Evolutionary conservation across 2,797 vertebrate genomes (phyloP), one percentile per base, ranked within the genome.

Genomic region (Thaleichthys pacificus): DNA sequence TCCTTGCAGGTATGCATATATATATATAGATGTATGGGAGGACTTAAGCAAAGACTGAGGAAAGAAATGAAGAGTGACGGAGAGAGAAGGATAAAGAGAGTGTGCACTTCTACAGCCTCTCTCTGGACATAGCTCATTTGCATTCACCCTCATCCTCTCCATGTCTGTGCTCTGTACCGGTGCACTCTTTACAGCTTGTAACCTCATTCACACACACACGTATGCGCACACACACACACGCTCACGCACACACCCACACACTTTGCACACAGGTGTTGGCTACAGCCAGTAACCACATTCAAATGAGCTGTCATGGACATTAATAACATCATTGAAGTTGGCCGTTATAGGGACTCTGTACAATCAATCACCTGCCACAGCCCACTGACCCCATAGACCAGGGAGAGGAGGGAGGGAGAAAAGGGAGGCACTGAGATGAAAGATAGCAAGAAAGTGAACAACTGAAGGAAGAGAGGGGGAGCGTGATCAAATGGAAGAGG

Each of bases 311-410:
- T 17, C 47, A 42, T 12, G 66, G 69, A 66, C 58, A 63, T 60
- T 21, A 67, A 38, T 67, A 68, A 77, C 38, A 67, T 78, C 58
- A 71, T 69, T 66, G 67, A 81, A 70, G 66, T 70, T 69, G 64
- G 66, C 47, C 68, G 54, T 73, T 61, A 69, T 51, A 74, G 73
- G 66, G 70, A 76, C 68, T 51, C 69, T 28, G 79, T 72, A 78
- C 71, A 61, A 77, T 80, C 68, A 80, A 79, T 85, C 71, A 21
- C 71, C 0, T 12, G 78, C 74, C 62, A 63, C 69, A 79, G 64
- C 49, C 49, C 49, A 54, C 14, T 54, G 49, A 54, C 19, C 49
- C 49, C 49, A 54, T 7, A 19, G 49, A 19, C 7, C 49, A 1
- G 49, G 38, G 64, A n/a, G 64, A 19, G 64, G 67, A 69, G 54